Conservation (phyloP, 2,797 vertebrate genomes). For the Potorous gilbertii region DNA sequence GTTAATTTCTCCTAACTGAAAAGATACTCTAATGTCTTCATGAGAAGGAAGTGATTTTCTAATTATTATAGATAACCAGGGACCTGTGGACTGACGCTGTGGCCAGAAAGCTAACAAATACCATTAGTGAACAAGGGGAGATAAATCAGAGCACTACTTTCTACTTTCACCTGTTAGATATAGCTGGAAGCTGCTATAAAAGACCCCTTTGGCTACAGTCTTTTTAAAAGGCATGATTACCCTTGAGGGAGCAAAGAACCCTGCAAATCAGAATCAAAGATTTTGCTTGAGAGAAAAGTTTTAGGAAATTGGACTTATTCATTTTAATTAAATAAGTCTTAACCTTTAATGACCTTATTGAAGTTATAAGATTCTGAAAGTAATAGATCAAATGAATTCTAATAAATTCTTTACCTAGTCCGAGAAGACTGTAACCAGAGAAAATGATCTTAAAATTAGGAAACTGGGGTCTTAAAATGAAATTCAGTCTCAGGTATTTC, state of each 20-base stretch:
- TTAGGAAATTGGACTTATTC: slow-evolving; percentile 69
- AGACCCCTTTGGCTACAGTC: background rate
- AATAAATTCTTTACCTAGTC: slow-evolving; percentile 63
- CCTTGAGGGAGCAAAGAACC: slow-evolving; percentile 46
- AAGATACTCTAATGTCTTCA: slow-evolving; percentile 6
- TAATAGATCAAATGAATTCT: slow-evolving; percentile 68
- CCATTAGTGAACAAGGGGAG: slow-evolving; percentile 10
- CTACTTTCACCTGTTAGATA: slow-evolving; percentile 45
- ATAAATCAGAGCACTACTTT: slow-evolving; percentile 42
- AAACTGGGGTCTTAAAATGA: slow-evolving; percentile 47
- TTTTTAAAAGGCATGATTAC: slow-evolving; percentile 63
- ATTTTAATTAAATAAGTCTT: slow-evolving; percentile 72
- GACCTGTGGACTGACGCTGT: slow-evolving; percentile 5
- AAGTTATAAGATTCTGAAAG: slow-evolving; percentile 65
- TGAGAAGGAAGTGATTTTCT: slow-evolving; percentile 41
- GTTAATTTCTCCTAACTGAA: slow-evolving; percentile 29
- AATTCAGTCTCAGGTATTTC: slow-evolving; percentile 53
- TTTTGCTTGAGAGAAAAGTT: slow-evolving; percentile 63
- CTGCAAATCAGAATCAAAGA: slow-evolving; percentile 65
- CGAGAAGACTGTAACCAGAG: slow-evolving; percentile 58
- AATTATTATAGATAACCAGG: background rate
- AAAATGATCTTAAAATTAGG: slow-evolving; percentile 56
- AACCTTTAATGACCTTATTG: slow-evolving; percentile 61
- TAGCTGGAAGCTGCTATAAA: slow-evolving; percentile 52
- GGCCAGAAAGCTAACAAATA: slow-evolving; percentile 43